Percentiles rank a stretch among this genome's conserved stretches.
Evolutionary conservation across 2,797 vertebrate genomes (phyloP).

Genomic region (Sparus aurata): DNA sequence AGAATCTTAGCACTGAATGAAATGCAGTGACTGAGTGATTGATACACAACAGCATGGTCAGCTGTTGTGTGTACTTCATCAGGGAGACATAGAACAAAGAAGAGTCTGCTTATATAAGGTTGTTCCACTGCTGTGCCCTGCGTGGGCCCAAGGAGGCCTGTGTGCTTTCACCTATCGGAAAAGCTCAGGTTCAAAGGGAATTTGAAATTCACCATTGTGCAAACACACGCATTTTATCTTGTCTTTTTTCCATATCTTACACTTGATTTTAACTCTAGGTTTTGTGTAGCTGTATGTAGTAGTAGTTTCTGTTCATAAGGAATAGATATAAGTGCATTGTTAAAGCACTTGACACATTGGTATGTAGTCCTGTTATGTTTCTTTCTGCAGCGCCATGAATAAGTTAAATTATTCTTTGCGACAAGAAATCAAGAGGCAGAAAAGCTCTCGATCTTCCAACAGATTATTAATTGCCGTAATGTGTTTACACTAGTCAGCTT

Average conservation of each 20-base stretch:
- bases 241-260: conserved; percentile 35
- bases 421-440: conserved; percentile 7
- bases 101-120: conserved; percentile 44
- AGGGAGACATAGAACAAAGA: conserved; percentile 61
- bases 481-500: conserved; percentile 3
- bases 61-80: conserved; percentile 58
- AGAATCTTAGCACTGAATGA: conserved; percentile 32
- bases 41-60: conserved; percentile 44
- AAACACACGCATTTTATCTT: conserved; percentile 56
- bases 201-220: conserved; percentile 63
- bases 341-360: conserved; percentile 4
- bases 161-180: conserved; percentile 62
- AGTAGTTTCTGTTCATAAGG: conserved; percentile 8
- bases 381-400: not conserved
- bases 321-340: conserved; percentile 14
- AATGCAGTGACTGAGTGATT: conserved; percentile 34
- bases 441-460: not conserved
- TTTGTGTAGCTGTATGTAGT: conserved; percentile 16
- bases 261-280: conserved; percentile 43
- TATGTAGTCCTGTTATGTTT: conserved; percentile 4
- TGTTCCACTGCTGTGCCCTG: conserved; percentile 34
- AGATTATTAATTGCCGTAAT: not conserved
- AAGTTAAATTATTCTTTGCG: conserved; percentile 5
- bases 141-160: conserved; percentile 61
- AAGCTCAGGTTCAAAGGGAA: conserved; percentile 72